These are phyloP conservation scores for Mandrillus leucophaeus DNA, from an alignment of 2,113 vertebrate species.

Conservation along the genomic window DNA sequence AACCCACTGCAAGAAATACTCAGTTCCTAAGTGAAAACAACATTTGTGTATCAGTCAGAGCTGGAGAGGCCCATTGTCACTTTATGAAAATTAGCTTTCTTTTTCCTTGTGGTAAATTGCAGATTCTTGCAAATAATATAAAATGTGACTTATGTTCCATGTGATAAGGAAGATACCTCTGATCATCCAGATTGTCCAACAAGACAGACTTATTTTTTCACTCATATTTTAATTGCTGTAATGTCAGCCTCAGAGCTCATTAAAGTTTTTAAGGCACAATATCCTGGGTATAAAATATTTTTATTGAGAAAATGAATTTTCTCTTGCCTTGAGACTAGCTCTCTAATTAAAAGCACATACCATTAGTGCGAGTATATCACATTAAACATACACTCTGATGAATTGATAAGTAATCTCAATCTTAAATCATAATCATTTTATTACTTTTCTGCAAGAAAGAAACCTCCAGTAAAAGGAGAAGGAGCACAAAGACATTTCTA, in stretches of 20 bases:
- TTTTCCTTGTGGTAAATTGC: constrained; percentile 12
- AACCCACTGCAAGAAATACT: not conserved
- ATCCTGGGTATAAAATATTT: constrained; percentile 71
- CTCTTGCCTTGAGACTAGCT: constrained; percentile 68
- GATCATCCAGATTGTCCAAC: constrained; percentile 57
- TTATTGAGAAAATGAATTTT: constrained; percentile 78
- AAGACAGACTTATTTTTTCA: constrained; percentile 65
- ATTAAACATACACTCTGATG: constrained; percentile 66
- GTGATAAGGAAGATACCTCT: constrained; percentile 31
- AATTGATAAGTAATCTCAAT: constrained; percentile 76
- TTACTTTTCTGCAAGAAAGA: constrained; percentile 69
- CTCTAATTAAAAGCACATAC: constrained; percentile 78
- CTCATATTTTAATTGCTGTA: constrained; percentile 67
- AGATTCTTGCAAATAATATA: constrained; percentile 49
- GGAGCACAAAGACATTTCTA: constrained; percentile 53
- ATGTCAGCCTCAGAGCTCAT: constrained; percentile 68
- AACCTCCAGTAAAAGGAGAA: constrained; percentile 25
- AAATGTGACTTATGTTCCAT: not conserved
- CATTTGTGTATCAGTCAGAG: constrained; percentile 48
- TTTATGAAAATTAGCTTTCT: constrained; percentile 62
- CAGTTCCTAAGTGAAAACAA: constrained; percentile 28
- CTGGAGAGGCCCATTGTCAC: not conserved
- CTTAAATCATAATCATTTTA: constrained; percentile 76
- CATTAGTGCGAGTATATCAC: constrained; percentile 50
- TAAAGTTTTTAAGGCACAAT: constrained; percentile 61